Base-by-base conservation (phyloP, 2,888 invertebrate genomes). In the Oscheius sp. region DNA sequence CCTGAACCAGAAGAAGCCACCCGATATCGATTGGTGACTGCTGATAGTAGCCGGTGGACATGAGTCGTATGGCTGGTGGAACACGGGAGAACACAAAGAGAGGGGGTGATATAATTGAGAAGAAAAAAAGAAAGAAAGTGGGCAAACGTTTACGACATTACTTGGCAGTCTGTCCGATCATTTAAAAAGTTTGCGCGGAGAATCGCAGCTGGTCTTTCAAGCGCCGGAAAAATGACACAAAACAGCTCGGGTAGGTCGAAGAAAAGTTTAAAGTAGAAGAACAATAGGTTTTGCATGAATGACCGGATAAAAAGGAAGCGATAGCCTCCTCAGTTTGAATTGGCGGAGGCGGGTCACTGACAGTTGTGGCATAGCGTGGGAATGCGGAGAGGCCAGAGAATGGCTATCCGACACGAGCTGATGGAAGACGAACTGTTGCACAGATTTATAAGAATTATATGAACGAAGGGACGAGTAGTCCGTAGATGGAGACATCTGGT, bases 281-380 rank as follows among this genome's bases (percentile, higher is more conserved):
- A n/a, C n/a, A n/a, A n/a, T n/a, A n/a, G 36, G 36, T 36, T 36
- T 36, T 36, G n/a, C n/a, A n/a, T n/a, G n/a, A n/a, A n/a, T n/a
- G 36, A 36, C 41, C 12, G 41, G 4, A 6, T 41, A 20, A 41
- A 41, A 41, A 41, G 12, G 3, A 12, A 3, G 5, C 5, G 3
- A 41, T 14, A 20, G 41, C 14, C 24, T 4, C 47, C 8, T 4
- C 41, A 38, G 57, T 41, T 57, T 57, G 59, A 59, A 59, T 41
- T 41, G 59, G 38, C 8, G 17, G 36, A 36, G 57, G 41, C 59
- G 44, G 59, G 59, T 59, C 59, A 59, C 44, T 59, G 41, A 30
- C 59, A 26, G n/a, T 22, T 17, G 36, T 17, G 24, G 26, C 41
- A 59, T 26, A 44, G 44, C 28, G 44, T 22, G 44, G 24, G 59